Percentiles rank a stretch among this genome's conserved stretches.
These are phyloP conservation scores for Scomber japonicus DNA, from an alignment of 2,113 vertebrate species.

Conservation along the genomic window DNA sequence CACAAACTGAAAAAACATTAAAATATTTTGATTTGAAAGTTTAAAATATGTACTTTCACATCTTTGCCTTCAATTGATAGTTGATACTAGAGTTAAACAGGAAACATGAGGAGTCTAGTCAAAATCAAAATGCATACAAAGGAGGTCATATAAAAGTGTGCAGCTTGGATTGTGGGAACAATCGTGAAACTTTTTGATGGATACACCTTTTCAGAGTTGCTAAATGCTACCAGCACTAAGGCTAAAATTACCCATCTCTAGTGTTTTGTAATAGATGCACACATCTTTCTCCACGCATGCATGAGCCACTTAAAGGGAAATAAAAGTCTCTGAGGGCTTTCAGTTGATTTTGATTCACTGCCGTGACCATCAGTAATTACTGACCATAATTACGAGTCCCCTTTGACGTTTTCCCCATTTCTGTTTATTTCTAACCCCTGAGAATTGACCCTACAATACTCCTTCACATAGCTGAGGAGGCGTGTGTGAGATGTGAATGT, in stretches of 20 bases:
- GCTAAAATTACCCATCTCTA: neutral
- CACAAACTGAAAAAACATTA: neutral
- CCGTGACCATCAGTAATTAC: conserved; percentile 29
- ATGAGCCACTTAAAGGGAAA: neutral
- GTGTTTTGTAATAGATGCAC: neutral
- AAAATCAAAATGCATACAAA: no score
- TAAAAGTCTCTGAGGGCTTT: neutral
- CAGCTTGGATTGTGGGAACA: no score
- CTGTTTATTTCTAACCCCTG: conserved; percentile 34
- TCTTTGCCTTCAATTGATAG: no score
- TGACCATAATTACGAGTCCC: conserved; percentile 16
- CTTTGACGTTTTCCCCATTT: conserved; percentile 2
- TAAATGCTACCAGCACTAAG: neutral
- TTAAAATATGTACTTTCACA: no score
- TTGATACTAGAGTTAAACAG: no score
- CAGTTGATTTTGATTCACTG: conserved; percentile 19
- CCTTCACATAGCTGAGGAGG: conserved; percentile 68
- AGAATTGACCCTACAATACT: conserved; percentile 46
- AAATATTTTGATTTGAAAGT: no score
- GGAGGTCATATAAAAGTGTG: no score
- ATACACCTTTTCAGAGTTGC: neutral
- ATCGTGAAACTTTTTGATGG: neutral
- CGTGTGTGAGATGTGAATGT: conserved; percentile 46
- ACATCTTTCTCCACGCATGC: neutral
- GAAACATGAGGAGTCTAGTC: neutral